Percentiles rank a stretch among this genome's conserved stretches.
Conservation (phyloP, 2,113 vertebrate species). For the Pristiophorus japonicus region DNA sequence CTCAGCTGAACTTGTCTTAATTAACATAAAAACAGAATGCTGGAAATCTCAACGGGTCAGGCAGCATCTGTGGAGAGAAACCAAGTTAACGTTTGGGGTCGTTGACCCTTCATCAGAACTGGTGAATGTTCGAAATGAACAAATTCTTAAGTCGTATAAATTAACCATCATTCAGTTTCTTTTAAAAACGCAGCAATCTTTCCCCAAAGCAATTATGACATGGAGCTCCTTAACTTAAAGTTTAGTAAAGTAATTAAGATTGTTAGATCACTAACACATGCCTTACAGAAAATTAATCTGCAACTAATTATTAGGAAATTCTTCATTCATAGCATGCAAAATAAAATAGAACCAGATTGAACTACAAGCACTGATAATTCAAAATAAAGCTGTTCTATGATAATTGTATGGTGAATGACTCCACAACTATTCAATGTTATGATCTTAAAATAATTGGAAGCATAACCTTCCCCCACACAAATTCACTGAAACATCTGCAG, state of each 20-base stretch:
- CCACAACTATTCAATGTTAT: neutral
- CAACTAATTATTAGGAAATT: neutral
- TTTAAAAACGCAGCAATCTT: no score
- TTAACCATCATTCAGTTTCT: no score
- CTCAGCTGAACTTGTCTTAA: no score
- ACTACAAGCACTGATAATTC: neutral
- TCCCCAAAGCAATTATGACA: no score
- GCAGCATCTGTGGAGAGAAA: no score
- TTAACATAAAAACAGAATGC: no score
- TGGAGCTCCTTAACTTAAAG: no score
- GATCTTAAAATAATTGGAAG: neutral
- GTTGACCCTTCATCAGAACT: no score
- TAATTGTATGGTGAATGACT: neutral
- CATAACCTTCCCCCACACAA: neutral
- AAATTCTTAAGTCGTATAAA: no score
- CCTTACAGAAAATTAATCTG: neutral
- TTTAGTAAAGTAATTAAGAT: neutral
- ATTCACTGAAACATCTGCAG: neutral
- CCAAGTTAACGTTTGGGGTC: no score
- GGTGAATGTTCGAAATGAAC: no score
- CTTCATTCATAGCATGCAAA: neutral
- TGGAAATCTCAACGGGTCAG: no score
- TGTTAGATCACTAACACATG: neutral
- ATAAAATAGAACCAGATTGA: neutral
- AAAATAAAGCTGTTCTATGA: neutral